A percentile compares a stretch with the other conserved stretches of the same genome.
phyloP scores from a whole-genome alignment of 2,113 vertebrate genomes.

The Circaetus gallicus region DNA sequence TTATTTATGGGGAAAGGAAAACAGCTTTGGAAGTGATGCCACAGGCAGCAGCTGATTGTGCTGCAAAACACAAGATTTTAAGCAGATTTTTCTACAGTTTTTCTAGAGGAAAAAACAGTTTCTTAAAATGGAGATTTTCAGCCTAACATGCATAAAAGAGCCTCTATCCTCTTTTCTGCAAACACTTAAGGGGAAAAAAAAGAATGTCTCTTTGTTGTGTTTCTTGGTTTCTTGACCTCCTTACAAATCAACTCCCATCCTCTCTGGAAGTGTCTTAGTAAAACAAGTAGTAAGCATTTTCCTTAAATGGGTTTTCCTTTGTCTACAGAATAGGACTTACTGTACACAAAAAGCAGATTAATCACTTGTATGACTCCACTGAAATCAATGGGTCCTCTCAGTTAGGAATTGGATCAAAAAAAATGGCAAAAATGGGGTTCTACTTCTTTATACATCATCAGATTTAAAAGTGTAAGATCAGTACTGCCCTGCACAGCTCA shows the following conservation, averaged over 20 bases:
- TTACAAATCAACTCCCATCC: neutral
- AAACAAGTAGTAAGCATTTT: neutral
- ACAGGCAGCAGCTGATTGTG: neutral
- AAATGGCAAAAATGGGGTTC: neutral
- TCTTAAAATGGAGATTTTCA: neutral
- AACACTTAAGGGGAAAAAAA: neutral
- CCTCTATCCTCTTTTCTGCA: neutral
- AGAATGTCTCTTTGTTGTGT: neutral
- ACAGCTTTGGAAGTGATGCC: rapidly evolving
- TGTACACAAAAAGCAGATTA: neutral
- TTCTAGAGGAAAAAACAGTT: neutral
- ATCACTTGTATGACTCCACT: neutral
- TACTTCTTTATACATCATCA: neutral
- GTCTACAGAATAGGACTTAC: neutral
- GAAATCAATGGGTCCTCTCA: neutral
- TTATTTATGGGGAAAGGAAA: neutral
- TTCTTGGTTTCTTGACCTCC: neutral
- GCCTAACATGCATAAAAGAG: neutral
- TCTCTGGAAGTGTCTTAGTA: neutral
- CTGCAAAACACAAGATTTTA: neutral
- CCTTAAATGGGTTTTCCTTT: neutral
- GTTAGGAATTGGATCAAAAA: neutral
- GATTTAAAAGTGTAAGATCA: neutral
- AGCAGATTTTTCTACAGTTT: neutral
- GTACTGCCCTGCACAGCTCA: neutral